These are phyloP conservation scores for Ptilorrhoa leucosticta DNA, from an alignment of 2,113 vertebrate species.

Conservation along the genomic window DNA sequence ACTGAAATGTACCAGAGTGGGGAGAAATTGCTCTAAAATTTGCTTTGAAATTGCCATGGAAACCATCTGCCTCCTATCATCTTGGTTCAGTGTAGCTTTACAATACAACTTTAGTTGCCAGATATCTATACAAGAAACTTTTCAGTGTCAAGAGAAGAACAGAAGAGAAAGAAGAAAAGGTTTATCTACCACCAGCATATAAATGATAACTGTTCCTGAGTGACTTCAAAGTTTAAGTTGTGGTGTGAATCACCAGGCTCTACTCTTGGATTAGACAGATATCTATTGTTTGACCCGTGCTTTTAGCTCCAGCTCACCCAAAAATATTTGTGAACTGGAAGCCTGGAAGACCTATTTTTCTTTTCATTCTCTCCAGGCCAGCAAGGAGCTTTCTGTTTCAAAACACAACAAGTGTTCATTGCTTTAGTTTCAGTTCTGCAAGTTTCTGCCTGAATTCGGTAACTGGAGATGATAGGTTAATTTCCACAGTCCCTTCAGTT, in stretches of 20 bases:
- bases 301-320: neutral
- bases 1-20: neutral
- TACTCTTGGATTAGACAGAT: neutral
- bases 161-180: neutral
- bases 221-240: neutral
- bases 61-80: neutral
- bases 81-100: neutral
- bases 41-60: conserved; percentile 1
- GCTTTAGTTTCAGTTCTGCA: neutral
- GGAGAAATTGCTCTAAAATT: conserved; percentile 46
- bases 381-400: neutral
- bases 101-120: neutral
- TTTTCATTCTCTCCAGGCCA: neutral
- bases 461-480: neutral
- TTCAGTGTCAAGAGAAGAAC: neutral
- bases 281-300: accelerated
- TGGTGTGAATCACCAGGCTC: neutral
- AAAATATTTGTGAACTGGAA: neutral
- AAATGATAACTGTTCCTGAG: neutral
- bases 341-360: neutral
- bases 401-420: neutral
- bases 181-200: neutral
- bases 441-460: neutral
- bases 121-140: neutral
- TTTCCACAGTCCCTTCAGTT: neutral